A percentile compares a stretch with the other conserved stretches of the same genome.
These are phyloP conservation scores for Mesorhabditis sp. DNA, from an alignment of 2,888 invertebrate species.

Conservation along the genomic window DNA sequence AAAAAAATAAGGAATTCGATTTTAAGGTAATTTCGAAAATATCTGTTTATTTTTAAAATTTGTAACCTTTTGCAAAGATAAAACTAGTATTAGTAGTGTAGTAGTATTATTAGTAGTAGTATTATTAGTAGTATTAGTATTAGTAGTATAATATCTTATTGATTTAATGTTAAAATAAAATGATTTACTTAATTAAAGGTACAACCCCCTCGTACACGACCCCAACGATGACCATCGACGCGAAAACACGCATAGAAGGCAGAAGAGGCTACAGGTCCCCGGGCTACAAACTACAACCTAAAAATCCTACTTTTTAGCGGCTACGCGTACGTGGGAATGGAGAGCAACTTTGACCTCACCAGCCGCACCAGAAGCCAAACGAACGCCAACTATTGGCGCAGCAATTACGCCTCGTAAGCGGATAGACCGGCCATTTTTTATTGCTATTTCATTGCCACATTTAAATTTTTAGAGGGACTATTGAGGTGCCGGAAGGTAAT, in stretches of 20 bases:
- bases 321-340: conserved; percentile 45
- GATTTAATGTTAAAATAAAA: neutral
- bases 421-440: neutral
- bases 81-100: too few species aligned
- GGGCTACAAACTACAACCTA: neutral
- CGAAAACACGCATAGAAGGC: conserved; percentile 36
- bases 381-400: conserved; percentile 29
- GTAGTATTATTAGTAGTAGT: too few species aligned
- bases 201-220: conserved; percentile 15
- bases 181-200: neutral
- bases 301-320: conserved; percentile 18
- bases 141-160: too few species aligned
- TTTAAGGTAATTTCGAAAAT: too few species aligned
- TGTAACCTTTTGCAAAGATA: neutral
- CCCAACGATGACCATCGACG: conserved; percentile 47
- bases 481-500: neutral
- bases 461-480: neutral
- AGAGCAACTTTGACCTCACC: conserved; percentile 49
- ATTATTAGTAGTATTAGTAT: too few species aligned
- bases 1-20: conserved; percentile 18
- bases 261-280: conserved; percentile 32
- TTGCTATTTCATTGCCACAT: neutral
- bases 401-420: conserved; percentile 5
- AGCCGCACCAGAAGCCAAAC: conserved; percentile 41
- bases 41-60: neutral